These are phyloP conservation scores for Loriculus beryllinus DNA, from an alignment of 2,797 vertebrate genomes.

Conservation along the genomic window DNA sequence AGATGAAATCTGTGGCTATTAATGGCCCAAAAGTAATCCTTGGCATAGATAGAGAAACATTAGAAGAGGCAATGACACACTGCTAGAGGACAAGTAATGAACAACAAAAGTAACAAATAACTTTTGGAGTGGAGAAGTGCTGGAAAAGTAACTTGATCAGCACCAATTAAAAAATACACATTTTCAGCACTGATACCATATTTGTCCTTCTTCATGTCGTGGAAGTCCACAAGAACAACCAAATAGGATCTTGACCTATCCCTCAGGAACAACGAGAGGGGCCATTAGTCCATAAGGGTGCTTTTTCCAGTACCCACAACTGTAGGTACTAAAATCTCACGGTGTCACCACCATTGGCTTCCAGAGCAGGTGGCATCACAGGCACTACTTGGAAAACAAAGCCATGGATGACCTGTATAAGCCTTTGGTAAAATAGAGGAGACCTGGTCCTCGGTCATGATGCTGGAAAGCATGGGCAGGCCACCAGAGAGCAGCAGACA, in stretches of 20 bases:
- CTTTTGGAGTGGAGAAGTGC: background rate
- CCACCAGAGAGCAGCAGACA: background rate
- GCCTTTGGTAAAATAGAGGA: background rate
- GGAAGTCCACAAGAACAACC: background rate
- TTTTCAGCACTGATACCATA: background rate
- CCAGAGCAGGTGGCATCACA: background rate
- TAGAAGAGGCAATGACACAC: slow-evolving; percentile 28
- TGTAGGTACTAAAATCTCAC: background rate
- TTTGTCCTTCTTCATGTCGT: background rate
- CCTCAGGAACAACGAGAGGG: background rate
- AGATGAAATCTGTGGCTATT: slow-evolving; percentile 55
- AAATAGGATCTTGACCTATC: background rate
- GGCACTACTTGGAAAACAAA: background rate
- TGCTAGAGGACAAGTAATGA: slow-evolving; percentile 25
- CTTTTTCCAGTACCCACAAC: background rate
- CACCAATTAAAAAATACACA: slow-evolving; percentile 15
- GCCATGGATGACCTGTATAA: background rate
- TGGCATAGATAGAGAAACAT: slow-evolving; percentile 36
- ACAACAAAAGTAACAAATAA: slow-evolving; percentile 41
- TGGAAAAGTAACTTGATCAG: slow-evolving; percentile 17
- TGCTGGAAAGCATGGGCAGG: background rate
- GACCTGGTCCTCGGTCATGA: background rate
- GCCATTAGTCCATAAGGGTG: background rate
- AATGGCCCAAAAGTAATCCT: slow-evolving; percentile 53
- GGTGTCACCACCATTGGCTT: background rate